Base-by-base conservation (phyloP, 2,797 vertebrate genomes). In the Trematocara caparti region DNA sequence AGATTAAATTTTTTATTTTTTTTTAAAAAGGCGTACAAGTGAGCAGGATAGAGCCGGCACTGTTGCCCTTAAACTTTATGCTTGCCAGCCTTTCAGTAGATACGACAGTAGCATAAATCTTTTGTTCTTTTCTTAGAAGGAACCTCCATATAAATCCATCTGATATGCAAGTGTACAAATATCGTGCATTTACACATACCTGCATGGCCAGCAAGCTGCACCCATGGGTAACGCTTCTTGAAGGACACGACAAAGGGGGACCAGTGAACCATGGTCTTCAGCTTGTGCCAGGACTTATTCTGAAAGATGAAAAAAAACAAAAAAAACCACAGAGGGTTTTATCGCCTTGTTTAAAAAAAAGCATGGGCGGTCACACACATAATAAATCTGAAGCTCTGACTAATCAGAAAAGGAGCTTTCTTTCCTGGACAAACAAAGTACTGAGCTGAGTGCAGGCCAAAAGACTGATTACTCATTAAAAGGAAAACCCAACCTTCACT, bases 161-260 rank as follows among this genome's bases (percentile, higher is more conserved):
- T 62, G 57, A 19, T n/a, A 36, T 19, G 10, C 57, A 62, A 32
- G 17, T 34, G 17, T 5, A 30, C 32, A 12, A 6, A 59, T 19
- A n/a, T n/a, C 30, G 30, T n/a, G 30, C 8, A 15, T 69, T 27
- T 38, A 30, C 8, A 50, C 78, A 74, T 81, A 98, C 97, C 97
- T 92, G 97, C 95, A 4, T 98, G 97, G 53, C 97, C 97, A 0
- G 97, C 97, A 1, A 98, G 95, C 92, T 98, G 97, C 89, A 98
- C 97, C 97, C 97, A 98, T 2, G 97, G 96, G 86, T 97, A 97
- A 73, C 94, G 95, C 81, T 97, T 97, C 81, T 96, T 96, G 87
- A 96, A 96, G 80, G 97, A 97, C 88, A 97, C 96, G 4, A 96
- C 83, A 1, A 97, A 97, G 1, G 97, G 97, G 0, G 97, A 96